Conservation (phyloP, 2,888 invertebrate genomes). For the Agrotis clavis region DNA sequence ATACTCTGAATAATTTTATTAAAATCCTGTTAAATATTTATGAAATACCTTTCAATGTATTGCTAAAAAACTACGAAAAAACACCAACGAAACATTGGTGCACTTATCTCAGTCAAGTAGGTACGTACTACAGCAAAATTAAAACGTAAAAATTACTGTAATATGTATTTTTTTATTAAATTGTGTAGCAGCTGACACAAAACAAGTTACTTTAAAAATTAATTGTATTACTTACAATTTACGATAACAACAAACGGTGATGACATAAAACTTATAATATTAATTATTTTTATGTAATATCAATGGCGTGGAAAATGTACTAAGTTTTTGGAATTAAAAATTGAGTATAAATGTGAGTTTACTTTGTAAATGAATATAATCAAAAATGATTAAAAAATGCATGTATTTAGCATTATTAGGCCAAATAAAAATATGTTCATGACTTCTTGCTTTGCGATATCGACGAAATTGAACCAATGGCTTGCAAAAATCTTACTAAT, state of each 20-base stretch:
- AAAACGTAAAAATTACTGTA: conserved; percentile 5
- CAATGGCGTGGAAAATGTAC: conserved; percentile 20
- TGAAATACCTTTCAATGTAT: neutral
- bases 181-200: neutral
- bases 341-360: conserved; percentile 43
- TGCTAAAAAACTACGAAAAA: conserved; percentile 15
- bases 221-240: neutral
- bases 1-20: neutral
- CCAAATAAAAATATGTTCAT: conserved; percentile 47
- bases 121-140: conserved; percentile 13
- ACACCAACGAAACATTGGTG: conserved; percentile 25
- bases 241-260: neutral
- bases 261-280: neutral
- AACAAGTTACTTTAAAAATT: neutral
- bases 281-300: conserved; percentile 12
- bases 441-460: conserved; percentile 27
- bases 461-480: conserved; percentile 19
- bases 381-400: conserved; percentile 49
- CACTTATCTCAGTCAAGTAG: conserved; percentile 41
- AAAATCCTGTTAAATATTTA: neutral
- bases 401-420: conserved; percentile 54
- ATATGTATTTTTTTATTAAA: neutral
- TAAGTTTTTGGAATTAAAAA: conserved; percentile 16
- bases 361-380: conserved; percentile 29
- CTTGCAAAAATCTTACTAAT: conserved; percentile 12